Evolutionary conservation across 2,888 invertebrate species (phyloP).

Genomic region (Celastrina argiolus): DNA sequence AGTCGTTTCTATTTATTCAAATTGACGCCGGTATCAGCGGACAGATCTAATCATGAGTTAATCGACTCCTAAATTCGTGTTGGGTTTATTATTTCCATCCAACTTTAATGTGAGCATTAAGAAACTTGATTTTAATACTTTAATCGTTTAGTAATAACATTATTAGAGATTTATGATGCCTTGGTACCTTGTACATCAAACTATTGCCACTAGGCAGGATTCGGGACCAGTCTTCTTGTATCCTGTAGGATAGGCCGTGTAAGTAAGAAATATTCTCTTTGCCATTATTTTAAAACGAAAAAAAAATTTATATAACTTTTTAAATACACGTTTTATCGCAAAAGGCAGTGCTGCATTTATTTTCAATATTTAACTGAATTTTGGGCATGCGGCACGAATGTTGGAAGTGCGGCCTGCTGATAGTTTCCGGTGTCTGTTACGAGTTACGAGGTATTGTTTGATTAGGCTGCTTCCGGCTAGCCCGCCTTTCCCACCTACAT

Average conservation of each 20-base stretch:
- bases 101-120: not conserved
- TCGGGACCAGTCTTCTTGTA: no score
- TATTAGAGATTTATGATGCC: not conserved
- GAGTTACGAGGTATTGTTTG: slow-evolving; percentile 39
- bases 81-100: slow-evolving; percentile 5
- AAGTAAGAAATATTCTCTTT: no score
- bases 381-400: not conserved
- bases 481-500: not conserved
- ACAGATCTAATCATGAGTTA: not conserved
- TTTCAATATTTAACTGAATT: not conserved
- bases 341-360: not conserved
- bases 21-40: slow-evolving; percentile 4
- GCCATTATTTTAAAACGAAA: no score
- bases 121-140: not conserved
- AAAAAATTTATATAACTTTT: no score
- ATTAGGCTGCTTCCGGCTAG: slow-evolving; percentile 2
- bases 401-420: slow-evolving; percentile 35
- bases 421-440: slow-evolving; percentile 66
- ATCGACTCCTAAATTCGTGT: slow-evolving; percentile 12
- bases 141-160: not conserved
- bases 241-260: no score
- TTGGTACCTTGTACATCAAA: no score
- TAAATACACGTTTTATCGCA: not conserved
- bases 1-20: slow-evolving; percentile 9
- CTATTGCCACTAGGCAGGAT: no score